phyloP scores from a whole-genome alignment of 2,113 vertebrate species.

The Corythoichthys haematopterus region DNA sequence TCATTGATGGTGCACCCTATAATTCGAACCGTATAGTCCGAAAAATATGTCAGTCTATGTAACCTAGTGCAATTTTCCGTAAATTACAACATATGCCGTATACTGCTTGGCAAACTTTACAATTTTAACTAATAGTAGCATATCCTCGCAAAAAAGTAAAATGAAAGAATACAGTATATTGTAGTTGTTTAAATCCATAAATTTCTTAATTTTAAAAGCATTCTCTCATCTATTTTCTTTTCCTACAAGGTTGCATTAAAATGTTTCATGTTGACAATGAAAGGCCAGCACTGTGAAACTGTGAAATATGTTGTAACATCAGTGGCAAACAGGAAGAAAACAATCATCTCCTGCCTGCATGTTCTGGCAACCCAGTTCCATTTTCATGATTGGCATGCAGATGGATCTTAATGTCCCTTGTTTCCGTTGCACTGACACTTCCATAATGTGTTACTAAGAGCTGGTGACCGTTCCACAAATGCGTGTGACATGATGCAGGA shows the following conservation, averaged over 20 bases:
- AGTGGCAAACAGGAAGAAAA: neutral
- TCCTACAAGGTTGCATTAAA: neutral
- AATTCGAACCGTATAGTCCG: too few relatives aligned
- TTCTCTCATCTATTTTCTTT: neutral
- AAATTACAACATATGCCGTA: too few relatives aligned
- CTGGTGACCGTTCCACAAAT: neutral
- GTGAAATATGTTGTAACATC: neutral
- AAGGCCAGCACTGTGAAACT: neutral
- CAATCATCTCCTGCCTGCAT: neutral
- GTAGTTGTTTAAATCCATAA: neutral
- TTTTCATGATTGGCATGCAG: conserved; percentile 1
- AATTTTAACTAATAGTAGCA: neutral
- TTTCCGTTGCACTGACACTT: conserved; percentile 1
- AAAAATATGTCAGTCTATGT: too few relatives aligned
- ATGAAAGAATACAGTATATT: neutral
- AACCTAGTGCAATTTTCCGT: too few relatives aligned
- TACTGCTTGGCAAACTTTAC: neutral
- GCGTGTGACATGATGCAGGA: conserved; percentile 7
- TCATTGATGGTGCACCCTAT: too few relatives aligned
- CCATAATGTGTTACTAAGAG: conserved; percentile 1
- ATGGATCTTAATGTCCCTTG: neutral
- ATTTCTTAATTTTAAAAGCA: neutral
- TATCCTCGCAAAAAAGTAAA: neutral
- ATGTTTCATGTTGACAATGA: neutral
- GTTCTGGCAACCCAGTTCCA: neutral